Conservation (phyloP, 2,888 invertebrate species). For the Volucella inflata region DNA sequence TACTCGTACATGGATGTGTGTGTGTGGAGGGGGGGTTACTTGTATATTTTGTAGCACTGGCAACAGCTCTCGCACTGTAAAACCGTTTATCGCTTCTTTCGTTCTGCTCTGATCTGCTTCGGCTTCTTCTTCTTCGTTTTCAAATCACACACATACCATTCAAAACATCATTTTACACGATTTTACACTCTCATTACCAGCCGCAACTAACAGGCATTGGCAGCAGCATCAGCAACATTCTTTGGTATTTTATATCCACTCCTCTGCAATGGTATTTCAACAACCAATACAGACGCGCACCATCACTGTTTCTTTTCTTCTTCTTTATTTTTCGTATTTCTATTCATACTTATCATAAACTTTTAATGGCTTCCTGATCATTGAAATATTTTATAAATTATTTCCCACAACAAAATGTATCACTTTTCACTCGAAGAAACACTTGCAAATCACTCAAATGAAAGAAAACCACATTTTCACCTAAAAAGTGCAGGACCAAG, state of each 20-base stretch:
- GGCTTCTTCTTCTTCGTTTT: constrained; percentile 42
- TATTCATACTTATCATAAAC: constrained; percentile 63
- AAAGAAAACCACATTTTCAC: neutral
- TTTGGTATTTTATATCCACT: constrained; percentile 66
- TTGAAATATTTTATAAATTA: constrained; percentile 42
- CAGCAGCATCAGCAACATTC: constrained; percentile 66
- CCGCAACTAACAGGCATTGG: constrained; percentile 16
- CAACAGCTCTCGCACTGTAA: constrained; percentile 25
- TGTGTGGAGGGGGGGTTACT: neutral
- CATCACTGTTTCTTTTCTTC: constrained; percentile 35
- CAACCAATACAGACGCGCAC: constrained; percentile 26
- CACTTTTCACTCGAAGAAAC: constrained; percentile 24
- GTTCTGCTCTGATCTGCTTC: constrained; percentile 70
- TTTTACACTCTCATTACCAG: constrained; percentile 68
- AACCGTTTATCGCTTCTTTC: constrained; percentile 68
- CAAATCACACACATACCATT: constrained; percentile 28
- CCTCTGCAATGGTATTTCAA: constrained; percentile 56
- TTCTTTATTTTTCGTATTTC: constrained; percentile 33
- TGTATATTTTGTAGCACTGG: constrained; percentile 54
- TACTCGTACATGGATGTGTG: constrained; percentile 4
- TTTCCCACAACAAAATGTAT: neutral
- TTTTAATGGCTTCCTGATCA: constrained; percentile 74
- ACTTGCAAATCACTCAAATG: constrained; percentile 6
- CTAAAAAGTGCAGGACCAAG: constrained; percentile 45
- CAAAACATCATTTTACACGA: constrained; percentile 55